Evolutionary conservation across 2,797 vertebrate genomes (phyloP).

Genomic region (Anolis apletophallus): DNA sequence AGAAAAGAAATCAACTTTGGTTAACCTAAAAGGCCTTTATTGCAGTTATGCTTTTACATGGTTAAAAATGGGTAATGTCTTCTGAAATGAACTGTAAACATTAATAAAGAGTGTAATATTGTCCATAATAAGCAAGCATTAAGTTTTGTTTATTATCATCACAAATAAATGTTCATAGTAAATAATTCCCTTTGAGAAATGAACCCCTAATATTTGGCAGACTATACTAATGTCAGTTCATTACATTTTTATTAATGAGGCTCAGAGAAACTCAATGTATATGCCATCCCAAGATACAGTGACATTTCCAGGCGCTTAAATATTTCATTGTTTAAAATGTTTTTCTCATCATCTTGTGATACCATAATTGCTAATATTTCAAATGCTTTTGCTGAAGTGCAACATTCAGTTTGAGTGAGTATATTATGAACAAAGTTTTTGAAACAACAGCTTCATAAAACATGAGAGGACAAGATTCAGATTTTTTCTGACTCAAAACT

Average conservation of each 20-base stretch:
- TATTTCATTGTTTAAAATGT: background rate
- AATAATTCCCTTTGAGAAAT: constrained; percentile 1
- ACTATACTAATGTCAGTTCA: constrained; percentile 59
- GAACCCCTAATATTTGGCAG: constrained; percentile 48
- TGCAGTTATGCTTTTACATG: background rate
- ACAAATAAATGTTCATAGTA: constrained; percentile 6
- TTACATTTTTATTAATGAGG: constrained; percentile 65
- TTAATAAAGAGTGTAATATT: background rate
- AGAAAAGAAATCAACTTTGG: too few species aligned
- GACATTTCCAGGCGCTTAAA: constrained; percentile 39
- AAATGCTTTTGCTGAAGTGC: background rate
- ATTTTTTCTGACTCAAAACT: too few species aligned
- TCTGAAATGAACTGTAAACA: background rate
- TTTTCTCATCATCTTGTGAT: background rate
- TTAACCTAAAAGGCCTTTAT: background rate
- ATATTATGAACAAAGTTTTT: background rate
- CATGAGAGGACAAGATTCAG: background rate
- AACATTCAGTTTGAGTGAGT: background rate
- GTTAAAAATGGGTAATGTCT: background rate
- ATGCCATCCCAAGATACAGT: constrained; percentile 25
- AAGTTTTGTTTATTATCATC: background rate
- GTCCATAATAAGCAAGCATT: background rate
- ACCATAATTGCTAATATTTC: too few species aligned
- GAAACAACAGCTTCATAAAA: background rate
- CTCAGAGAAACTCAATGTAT: constrained; percentile 42